Base-by-base conservation (phyloP, 2,888 invertebrate genomes). In the Panorpa germanica region DNA sequence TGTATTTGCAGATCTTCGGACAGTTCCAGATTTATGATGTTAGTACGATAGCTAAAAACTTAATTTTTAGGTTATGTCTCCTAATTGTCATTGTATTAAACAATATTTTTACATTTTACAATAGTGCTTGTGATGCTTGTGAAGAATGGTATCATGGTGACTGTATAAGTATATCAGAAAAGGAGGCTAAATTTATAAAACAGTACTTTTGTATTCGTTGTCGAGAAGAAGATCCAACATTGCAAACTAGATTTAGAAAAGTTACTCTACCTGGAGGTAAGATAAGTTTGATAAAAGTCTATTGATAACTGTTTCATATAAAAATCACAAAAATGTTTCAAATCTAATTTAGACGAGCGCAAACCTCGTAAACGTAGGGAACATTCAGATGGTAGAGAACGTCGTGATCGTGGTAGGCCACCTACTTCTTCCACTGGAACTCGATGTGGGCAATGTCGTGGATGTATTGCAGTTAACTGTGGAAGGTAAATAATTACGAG, bases 131-230 rank as follows among this genome's bases (percentile, higher is more conserved):
- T 55, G 96, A 96, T 52, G 70, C 82, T 9, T 96, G 96, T 49
- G 90, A 95, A 51, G 93, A 95, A 54, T 96, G 96, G 95, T 96
- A 90, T 48, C 96, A 96, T 47, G 95, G 95, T 2, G 90, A 93
- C 47, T 96, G 95, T 50, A 91, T 96, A 39, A 83, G 82, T 41
- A 85, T 95, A 39, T 90, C 88, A 0, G 85, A 90, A 49, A 71
- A 80, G 41, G 88, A 91, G 48, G 83, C 95, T 0, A 88, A 86
- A 45, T 70, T 76, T 40, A 95, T 96, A 33, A 83, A 86, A 45
- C 83, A 83, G 41, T 96, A 90, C 47, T 93, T 80, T 49, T 95
- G 95, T 51, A 69, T 78, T 42, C 70, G 73, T 25, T 88, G 86
- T 43, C 65, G 72, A 40, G 75, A 80, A 42, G 81, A 83, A 45